Evolutionary conservation across 2,113 vertebrate species (phyloP).

Genomic region (Prolemur simus): DNA sequence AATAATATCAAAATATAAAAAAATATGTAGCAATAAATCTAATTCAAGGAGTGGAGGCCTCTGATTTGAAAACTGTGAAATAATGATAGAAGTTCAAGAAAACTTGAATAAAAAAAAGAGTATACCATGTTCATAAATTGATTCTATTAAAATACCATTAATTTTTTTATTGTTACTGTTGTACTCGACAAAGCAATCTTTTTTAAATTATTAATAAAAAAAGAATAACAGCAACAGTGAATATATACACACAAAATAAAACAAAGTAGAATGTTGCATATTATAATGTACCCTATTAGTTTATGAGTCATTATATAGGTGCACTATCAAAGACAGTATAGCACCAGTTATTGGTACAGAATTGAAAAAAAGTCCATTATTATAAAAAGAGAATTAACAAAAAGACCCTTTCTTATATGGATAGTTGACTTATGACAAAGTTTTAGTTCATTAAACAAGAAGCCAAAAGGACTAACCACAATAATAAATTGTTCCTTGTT

Average conservation of each 20-base stretch:
- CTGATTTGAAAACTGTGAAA: background rate
- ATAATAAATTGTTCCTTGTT: background rate
- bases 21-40: background rate
- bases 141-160: background rate
- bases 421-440: background rate
- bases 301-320: background rate
- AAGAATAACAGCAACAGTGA: background rate
- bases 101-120: background rate
- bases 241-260: background rate
- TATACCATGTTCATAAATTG: background rate
- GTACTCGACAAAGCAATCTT: background rate
- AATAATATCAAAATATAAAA: background rate
- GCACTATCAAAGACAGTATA: background rate
- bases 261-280: too few species aligned
- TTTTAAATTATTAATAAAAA: background rate
- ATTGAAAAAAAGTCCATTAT: background rate
- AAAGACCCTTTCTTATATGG: background rate
- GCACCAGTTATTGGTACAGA: background rate
- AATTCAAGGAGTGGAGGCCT: background rate
- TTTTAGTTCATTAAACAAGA: background rate
- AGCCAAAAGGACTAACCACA: background rate
- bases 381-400: background rate
- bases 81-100: background rate
- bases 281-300: background rate
- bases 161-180: background rate